Conservation (phyloP, 2,888 invertebrate genomes). For the Apomyelois bistriatella region DNA sequence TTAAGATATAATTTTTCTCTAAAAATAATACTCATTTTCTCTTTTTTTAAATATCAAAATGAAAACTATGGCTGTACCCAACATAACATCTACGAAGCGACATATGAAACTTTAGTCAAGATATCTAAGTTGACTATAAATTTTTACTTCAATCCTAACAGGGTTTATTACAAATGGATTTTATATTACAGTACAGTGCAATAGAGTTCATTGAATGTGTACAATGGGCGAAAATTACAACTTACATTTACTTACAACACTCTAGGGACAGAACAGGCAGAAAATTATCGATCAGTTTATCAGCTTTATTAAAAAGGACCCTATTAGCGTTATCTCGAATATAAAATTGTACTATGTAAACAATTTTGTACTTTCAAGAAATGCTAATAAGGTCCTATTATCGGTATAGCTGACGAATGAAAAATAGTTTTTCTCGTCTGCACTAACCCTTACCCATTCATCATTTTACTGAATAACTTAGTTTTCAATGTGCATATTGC, state of each 20-base stretch:
- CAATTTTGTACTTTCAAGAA: no score
- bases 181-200: constrained; percentile 72
- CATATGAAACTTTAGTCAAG: constrained; percentile 41
- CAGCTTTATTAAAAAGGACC: no score
- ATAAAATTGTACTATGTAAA: no score
- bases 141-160: constrained; percentile 51
- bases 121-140: constrained; percentile 52
- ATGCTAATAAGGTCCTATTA: no score
- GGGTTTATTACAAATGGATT: constrained; percentile 54
- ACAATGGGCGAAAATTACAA: constrained; percentile 63
- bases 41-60: constrained; percentile 59
- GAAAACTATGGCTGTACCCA: constrained; percentile 64
- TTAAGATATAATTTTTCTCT: constrained; percentile 76
- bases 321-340: no score
- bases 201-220: constrained; percentile 64
- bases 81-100: constrained; percentile 70
- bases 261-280: background rate
- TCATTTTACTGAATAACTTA: constrained; percentile 5
- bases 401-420: no score
- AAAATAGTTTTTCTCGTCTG: no score
- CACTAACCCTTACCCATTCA: constrained; percentile 19
- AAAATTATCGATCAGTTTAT: no score
- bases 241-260: constrained; percentile 57
- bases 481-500: constrained; percentile 20
- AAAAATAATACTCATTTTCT: constrained; percentile 76